Percentiles rank a stretch among this genome's conserved stretches.
Evolutionary conservation across 2,113 vertebrate species (phyloP).

Genomic region (Catharus bicknelli): DNA sequence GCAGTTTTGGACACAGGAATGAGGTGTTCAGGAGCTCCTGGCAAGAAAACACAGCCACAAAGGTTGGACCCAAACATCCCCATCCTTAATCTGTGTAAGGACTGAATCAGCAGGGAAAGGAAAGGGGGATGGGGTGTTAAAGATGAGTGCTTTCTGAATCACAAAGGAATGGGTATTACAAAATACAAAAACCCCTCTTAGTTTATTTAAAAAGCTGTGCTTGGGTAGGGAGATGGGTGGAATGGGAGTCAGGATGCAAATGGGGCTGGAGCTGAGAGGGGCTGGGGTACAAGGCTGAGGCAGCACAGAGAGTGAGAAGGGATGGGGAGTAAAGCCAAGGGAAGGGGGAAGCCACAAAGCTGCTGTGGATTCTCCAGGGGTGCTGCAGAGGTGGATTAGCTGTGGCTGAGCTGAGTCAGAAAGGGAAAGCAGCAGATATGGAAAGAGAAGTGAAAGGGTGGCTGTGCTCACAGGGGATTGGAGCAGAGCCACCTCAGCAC

Average conservation of each 20-base stretch:
- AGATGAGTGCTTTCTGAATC: neutral
- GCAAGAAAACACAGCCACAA: neutral
- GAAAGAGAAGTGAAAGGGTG: neutral
- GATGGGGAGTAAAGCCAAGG: neutral
- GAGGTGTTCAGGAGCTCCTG: neutral
- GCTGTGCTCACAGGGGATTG: accelerated
- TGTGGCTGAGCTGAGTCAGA: neutral
- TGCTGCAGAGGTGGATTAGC: neutral
- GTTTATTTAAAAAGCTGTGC: neutral
- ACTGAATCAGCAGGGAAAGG: neutral
- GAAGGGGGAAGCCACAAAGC: neutral
- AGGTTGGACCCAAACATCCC: neutral
- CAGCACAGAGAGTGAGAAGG: neutral
- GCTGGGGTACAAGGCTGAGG: neutral
- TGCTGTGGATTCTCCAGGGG: neutral
- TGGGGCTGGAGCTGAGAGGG: neutral
- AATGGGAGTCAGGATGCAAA: too few species aligned
- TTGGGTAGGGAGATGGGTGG: neutral
- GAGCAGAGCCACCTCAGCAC: neutral
- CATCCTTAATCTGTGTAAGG: neutral
- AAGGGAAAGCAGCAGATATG: neutral
- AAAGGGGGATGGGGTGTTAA: neutral
- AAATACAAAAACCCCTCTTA: accelerated
- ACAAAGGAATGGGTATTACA: neutral
- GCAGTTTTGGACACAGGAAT: neutral